A percentile compares a stretch with the other conserved stretches of the same genome.
Evolutionary conservation across 2,113 vertebrate species (phyloP).

Genomic region (Ibidorhyncha struthersii): DNA sequence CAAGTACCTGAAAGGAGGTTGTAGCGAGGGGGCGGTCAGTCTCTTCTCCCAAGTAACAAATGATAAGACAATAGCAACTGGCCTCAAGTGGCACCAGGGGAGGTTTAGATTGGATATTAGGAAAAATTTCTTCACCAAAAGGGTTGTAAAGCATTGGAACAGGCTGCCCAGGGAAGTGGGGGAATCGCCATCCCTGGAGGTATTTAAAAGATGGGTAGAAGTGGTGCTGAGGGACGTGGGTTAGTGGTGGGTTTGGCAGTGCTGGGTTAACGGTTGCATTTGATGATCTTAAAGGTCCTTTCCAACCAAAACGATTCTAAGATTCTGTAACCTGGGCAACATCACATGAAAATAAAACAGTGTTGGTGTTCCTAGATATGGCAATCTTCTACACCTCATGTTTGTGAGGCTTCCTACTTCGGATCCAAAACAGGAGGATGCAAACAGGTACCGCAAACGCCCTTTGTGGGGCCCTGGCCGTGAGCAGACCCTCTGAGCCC

Average conservation of each 20-base stretch:
- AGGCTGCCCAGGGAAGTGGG: not conserved
- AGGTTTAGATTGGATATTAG: not conserved
- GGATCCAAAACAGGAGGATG: not conserved
- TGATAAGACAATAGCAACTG: not conserved
- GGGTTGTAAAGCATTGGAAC: not conserved
- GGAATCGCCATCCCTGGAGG: not conserved
- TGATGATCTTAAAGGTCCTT: not conserved
- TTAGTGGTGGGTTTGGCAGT: not conserved
- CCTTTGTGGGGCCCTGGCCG: not conserved
- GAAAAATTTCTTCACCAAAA: not conserved
- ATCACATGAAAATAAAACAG: not conserved
- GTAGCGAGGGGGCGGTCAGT: fast-evolving
- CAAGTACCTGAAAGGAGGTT: not conserved
- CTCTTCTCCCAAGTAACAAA: not conserved
- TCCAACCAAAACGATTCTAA: not conserved
- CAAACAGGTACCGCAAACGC: too few relatives aligned
- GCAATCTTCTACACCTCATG: not conserved
- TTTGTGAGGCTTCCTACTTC: not conserved
- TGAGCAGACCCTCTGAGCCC: not conserved
- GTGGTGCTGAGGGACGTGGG: not conserved
- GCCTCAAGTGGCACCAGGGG: not conserved
- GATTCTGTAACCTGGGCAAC: not conserved
- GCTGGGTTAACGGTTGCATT: not conserved
- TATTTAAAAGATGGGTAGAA: not conserved
- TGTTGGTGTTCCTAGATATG: fast-evolving